phyloP scores from a whole-genome alignment of 2,113 vertebrate genomes.

The Nesogale talazaci region DNA sequence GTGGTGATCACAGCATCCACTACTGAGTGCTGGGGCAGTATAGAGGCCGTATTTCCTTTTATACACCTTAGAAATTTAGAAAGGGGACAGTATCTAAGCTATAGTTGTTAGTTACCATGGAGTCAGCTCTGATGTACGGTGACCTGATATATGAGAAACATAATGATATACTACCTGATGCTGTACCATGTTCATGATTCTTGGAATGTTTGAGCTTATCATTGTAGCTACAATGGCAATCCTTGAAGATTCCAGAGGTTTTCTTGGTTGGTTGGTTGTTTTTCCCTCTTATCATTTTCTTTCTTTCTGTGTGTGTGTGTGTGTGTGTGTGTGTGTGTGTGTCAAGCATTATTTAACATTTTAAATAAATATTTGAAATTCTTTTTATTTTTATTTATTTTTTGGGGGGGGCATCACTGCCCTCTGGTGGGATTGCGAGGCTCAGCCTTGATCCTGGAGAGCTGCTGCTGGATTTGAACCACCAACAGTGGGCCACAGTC shows the following conservation, averaged over 20 bases:
- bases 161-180: neutral
- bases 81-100: neutral
- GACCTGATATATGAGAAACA: neutral
- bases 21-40: neutral
- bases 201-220: neutral
- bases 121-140: neutral
- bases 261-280: no score
- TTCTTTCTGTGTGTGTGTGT: no score
- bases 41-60: neutral
- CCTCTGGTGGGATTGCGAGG: no score
- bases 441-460: no score
- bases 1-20: fast-evolving
- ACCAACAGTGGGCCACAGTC: no score
- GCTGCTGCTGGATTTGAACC: no score
- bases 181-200: neutral
- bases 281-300: no score
- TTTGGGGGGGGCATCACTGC: no score
- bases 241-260: neutral
- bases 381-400: no score
- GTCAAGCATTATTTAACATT: no score
- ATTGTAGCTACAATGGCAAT: neutral
- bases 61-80: neutral
- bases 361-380: no score
- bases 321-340: no score
- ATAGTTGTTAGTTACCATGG: neutral